Conservation (phyloP, 2,113 vertebrate genomes). For the Urocolius indicus region DNA sequence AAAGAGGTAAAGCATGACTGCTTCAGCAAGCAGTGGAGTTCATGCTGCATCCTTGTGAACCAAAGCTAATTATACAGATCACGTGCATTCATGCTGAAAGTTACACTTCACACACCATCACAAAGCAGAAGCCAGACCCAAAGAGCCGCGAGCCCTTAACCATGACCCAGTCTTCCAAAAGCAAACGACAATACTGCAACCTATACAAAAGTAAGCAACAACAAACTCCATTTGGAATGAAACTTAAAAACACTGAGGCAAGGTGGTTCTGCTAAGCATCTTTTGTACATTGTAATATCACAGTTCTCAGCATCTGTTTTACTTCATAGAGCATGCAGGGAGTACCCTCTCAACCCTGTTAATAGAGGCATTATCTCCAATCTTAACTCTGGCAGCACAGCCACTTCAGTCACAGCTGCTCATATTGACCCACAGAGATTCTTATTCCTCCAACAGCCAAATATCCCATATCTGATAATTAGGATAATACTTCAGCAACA, state of each 20-base stretch:
- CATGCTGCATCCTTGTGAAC: rapidly evolving
- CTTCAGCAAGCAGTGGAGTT: background rate
- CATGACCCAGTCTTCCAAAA: background rate
- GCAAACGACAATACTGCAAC: background rate
- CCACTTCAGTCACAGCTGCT: background rate
- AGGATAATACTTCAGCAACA: background rate
- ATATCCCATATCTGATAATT: rapidly evolving
- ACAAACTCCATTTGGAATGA: background rate
- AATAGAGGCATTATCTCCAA: background rate
- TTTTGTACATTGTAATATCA: background rate
- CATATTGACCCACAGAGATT: background rate
- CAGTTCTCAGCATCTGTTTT: background rate
- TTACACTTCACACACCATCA: background rate
- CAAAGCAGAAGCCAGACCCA: background rate
- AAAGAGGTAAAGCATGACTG: background rate
- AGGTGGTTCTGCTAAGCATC: background rate
- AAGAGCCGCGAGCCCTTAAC: rapidly evolving
- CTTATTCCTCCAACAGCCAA: background rate
- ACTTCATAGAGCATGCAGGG: background rate
- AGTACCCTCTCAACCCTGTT: background rate
- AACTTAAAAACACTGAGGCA: background rate
- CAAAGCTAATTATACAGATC: background rate
- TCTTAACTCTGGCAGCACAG: background rate
- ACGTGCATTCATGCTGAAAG: rapidly evolving
- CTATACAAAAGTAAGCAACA: background rate